Base-by-base conservation (phyloP, 2,888 invertebrate species). In the Eupithecia vulgata region DNA sequence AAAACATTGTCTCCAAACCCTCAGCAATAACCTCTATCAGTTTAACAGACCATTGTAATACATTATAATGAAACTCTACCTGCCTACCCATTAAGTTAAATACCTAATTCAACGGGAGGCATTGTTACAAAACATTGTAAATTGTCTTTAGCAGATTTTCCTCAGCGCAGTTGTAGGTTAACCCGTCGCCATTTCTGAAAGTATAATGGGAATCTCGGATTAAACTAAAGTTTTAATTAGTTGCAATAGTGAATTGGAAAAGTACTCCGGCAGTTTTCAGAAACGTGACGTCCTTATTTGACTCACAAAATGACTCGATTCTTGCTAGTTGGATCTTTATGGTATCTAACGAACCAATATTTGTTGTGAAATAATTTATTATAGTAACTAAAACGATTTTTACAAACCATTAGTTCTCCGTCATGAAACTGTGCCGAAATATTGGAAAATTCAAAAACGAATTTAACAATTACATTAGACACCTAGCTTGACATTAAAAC, bases 191-290 rank as follows among this genome's bases (percentile, higher is more conserved):
- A 87, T 91, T 91, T 89, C 90, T 88, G 87, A 90, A 91, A 91
- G 91, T 91, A 92, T 91, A 93, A 93, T 92, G 90, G 89, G 88
- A 89, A 89, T 89, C 90, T 89, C 88, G 89, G 88, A 90, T 92
- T 91, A 87, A 90, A 90, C 87, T 89, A 90, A 92, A 93, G 93
- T 93, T 93, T 92, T 93, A 93, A 93, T 93, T 93, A 93, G 92
- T 93, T 92, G 89, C 90, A 91, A 92, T 91, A 91, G 90, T 90
- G 88, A 89, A 91, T 91, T 87, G 88, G 90, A 87, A 90, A 87
- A 88, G 88, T 86, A 85, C 79, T 81, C 77, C 80, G 79, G 82
- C 78, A 83, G 81, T 84, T 85, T 88, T 87, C 82, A 83, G 81
- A 81, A 85, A 85, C 82, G 78, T 83, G 85, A 78, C 77, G 71